These are phyloP conservation scores for Elanus axillaris DNA, from an alignment of 2,113 vertebrate genomes.

Conservation along the genomic window DNA sequence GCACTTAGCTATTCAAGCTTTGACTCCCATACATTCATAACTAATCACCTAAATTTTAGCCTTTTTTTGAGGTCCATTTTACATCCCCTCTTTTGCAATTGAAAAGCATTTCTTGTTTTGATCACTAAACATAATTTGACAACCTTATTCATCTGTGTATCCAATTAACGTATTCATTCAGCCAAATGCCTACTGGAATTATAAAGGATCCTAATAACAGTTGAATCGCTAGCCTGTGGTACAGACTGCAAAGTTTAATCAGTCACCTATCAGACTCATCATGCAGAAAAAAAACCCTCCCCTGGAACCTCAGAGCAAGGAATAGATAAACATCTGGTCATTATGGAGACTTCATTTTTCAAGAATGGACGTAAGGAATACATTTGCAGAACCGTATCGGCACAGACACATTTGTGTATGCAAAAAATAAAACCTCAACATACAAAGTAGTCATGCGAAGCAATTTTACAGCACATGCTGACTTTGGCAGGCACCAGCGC, in stretches of 20 bases:
- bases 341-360: background rate
- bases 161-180: background rate
- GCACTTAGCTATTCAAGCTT: background rate
- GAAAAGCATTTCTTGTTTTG: background rate
- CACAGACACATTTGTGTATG: background rate
- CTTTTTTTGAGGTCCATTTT: background rate
- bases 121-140: background rate
- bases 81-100: background rate
- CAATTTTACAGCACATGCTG: slow-evolving; percentile 14
- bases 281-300: background rate
- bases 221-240: background rate
- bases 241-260: background rate
- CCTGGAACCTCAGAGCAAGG: background rate
- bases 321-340: background rate
- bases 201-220: background rate
- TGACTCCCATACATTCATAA: background rate
- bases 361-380: background rate
- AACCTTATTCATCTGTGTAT: background rate
- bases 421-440: background rate
- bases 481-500: background rate
- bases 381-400: background rate
- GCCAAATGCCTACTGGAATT: background rate
- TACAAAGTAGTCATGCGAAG: background rate
- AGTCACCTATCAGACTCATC: background rate
- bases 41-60: background rate